Conservation (phyloP, 2,797 vertebrate species). For the Sylvilagus floridanus region DNA sequence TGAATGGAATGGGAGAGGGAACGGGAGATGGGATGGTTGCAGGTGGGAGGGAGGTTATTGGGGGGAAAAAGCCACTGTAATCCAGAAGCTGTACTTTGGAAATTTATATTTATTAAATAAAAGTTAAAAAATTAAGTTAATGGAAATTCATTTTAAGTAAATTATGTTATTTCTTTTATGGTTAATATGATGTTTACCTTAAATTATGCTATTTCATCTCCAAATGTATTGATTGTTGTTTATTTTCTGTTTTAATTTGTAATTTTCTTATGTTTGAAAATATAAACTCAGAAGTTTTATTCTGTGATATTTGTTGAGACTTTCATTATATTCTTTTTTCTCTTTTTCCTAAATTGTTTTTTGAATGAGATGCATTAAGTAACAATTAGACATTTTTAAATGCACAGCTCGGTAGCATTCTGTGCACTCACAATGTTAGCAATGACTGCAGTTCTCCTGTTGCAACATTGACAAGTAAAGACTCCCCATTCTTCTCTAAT, state of each 20-base stretch:
- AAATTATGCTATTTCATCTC: background rate
- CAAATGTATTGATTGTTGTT: background rate
- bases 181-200: background rate
- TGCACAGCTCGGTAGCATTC: background rate
- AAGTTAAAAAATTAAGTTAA: too few species aligned
- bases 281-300: background rate
- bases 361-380: background rate
- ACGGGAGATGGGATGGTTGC: too few species aligned
- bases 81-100: too few species aligned
- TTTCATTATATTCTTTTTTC: background rate
- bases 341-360: background rate
- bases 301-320: background rate
- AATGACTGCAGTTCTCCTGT: background rate
- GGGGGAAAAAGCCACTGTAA: too few species aligned
- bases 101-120: too few species aligned
- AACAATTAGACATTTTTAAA: background rate
- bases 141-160: background rate
- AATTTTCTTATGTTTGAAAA: background rate
- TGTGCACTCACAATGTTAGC: background rate
- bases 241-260: background rate
- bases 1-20: too few species aligned
- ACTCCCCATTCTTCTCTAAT: background rate
- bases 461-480: background rate
- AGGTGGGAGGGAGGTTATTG: too few species aligned
- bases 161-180: background rate